Base-by-base conservation (phyloP, 2,113 vertebrate genomes). In the Lycocorax pyrrhopterus region DNA sequence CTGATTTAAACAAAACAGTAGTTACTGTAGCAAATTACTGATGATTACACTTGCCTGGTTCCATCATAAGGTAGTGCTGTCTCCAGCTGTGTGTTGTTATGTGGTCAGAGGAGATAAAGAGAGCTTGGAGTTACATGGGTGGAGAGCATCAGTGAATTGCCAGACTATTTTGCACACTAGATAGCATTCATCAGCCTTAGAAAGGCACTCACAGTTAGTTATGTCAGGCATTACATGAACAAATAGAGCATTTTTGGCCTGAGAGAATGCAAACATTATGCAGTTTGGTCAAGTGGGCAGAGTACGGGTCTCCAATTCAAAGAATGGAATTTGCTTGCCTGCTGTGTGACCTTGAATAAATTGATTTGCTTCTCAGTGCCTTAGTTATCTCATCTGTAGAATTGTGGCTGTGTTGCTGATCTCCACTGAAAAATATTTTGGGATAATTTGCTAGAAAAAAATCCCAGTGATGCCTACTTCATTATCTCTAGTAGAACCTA, bases 261-360 rank as follows among this genome's bases (percentile, higher is more conserved):
- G 27, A 89, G 60, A 96, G 68, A 95, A 96, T 78, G 69, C 56
- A 92, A 97, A 94, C 49, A 60, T 95, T 95, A 87, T 89, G 56
- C 60, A 81, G 52, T 67, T 53, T 77, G 64, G 76, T 93, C 93
- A 93, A 96, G 84, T 89, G 80, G 95, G 84, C 59, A 81, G 64
- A 49, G 22, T 29, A 72, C 3, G 46, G 33, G 13, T 60, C 60
- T 58, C 47, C 52, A 59, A 2, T 82, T 88, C 51, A 87, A 82
- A 87, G 43, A 74, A 91, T 59, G 60, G 76, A 63, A 47, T 75
- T 82, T 84, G 56, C 39, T 75, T 84, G 52, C n/a, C 79, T 47
- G 4, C 76, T 91, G 7, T 5, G 3, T 92, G 86, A 93, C 86
- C 83, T 74, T 89, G 71, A 87, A 88, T 73, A 79, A 94, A 87